A percentile compares a stretch with the other conserved stretches of the same genome.
These are phyloP conservation scores for Globia sparganii DNA, from an alignment of 2,888 invertebrate genomes.

Conservation along the genomic window DNA sequence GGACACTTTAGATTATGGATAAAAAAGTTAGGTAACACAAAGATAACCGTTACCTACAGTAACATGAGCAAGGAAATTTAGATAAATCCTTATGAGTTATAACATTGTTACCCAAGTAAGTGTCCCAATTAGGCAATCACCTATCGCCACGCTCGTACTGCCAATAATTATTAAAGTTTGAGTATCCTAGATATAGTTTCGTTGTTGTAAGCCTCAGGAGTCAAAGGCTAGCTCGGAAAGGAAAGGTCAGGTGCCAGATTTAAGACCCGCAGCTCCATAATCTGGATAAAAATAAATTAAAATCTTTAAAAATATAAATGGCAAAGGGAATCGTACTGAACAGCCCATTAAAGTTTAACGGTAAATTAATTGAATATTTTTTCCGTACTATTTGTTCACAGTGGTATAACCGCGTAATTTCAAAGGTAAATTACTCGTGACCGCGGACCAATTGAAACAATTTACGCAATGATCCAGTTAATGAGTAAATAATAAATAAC, in stretches of 20 bases:
- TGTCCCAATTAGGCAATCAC: neutral
- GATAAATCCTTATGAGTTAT: neutral
- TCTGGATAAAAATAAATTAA: neutral
- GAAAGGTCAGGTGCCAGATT: neutral
- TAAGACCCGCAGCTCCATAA: neutral
- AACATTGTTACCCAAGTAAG: neutral
- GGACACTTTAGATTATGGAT: no score
- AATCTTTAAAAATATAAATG: neutral
- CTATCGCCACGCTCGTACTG: neutral
- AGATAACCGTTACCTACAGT: neutral
- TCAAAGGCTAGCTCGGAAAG: neutral
- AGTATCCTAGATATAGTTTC: neutral
- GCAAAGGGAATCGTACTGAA: neutral
- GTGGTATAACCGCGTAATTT: conserved; percentile 45
- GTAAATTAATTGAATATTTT: conserved; percentile 44
- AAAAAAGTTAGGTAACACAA: no score
- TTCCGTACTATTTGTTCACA: conserved; percentile 40
- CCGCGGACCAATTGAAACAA: conserved; percentile 48
- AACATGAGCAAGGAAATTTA: neutral
- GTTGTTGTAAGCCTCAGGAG: neutral
- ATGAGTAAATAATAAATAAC: conserved; percentile 47
- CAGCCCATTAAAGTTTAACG: conserved; percentile 20
- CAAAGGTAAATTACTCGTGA: conserved; percentile 49
- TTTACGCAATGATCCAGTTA: conserved; percentile 51
- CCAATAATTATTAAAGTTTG: neutral